These are phyloP conservation scores for Buceros bicornis DNA, from an alignment of 2,797 vertebrate genomes.

Conservation along the genomic window DNA sequence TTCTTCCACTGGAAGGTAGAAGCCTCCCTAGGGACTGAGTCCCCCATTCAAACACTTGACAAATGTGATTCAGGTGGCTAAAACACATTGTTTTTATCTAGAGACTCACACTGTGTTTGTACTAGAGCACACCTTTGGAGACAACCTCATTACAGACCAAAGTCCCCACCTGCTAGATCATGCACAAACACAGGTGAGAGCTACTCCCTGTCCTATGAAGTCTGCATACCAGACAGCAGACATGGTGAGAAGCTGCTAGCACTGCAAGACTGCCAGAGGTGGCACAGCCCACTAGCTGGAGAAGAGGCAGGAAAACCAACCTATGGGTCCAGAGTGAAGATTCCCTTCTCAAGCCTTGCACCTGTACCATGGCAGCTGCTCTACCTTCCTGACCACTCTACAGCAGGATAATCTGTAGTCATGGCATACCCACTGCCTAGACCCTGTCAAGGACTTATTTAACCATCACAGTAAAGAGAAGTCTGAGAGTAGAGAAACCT, in stretches of 20 bases:
- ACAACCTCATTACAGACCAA: neutral
- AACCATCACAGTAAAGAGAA: neutral
- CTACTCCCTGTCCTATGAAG: neutral
- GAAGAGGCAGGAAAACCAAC: neutral
- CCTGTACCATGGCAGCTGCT: neutral
- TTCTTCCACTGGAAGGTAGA: slow-evolving; percentile 21
- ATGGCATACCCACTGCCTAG: neutral
- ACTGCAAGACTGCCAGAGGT: neutral
- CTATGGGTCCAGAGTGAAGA: neutral
- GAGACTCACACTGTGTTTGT: neutral
- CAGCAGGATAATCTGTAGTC: neutral
- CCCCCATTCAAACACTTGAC: neutral
- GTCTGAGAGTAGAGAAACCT: neutral
- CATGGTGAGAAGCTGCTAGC: neutral
- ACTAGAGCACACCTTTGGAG: neutral
- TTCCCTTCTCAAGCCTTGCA: neutral
- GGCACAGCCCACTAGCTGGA: neutral
- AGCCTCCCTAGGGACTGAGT: neutral
- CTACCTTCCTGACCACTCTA: neutral
- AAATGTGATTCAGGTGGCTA: neutral
- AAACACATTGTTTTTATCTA: neutral
- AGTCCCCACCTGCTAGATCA: neutral
- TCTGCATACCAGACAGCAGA: neutral
- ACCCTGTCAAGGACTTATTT: neutral
- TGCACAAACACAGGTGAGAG: accelerated